These are phyloP conservation scores for Lottia scabra DNA, from an alignment of 2,888 invertebrate species.

Conservation along the genomic window DNA sequence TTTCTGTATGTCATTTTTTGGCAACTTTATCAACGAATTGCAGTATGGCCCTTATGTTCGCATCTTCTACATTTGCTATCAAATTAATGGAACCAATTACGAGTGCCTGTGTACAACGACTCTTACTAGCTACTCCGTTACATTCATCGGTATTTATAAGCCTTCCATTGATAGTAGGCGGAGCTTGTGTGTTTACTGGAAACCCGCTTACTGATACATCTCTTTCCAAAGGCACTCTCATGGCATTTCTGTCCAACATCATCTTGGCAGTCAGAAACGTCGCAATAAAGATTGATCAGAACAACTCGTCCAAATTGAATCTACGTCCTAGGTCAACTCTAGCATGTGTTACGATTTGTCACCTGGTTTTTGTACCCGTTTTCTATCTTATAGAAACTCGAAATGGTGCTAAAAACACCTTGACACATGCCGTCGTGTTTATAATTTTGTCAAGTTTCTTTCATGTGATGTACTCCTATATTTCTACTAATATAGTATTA, in stretches of 20 bases:
- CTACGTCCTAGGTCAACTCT: too few relatives aligned
- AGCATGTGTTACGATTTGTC: too few relatives aligned
- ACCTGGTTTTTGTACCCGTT: too few relatives aligned
- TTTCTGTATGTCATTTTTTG: conserved; percentile 22
- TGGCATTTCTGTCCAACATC: conserved; percentile 40
- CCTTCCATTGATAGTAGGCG: conserved; percentile 33
- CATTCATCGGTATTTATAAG: conserved; percentile 21
- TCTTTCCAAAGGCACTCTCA: conserved; percentile 25
- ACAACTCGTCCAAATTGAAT: not conserved
- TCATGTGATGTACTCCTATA: conserved; percentile 40
- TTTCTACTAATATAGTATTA: conserved; percentile 34
- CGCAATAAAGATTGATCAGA: conserved; percentile 24
- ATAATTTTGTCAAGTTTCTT: conserved; percentile 26
- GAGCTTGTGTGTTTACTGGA: conserved; percentile 33
- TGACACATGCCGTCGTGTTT: not conserved
- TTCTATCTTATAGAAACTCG: too few relatives aligned
- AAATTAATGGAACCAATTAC: conserved; percentile 44
- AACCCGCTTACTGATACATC: conserved; percentile 17
- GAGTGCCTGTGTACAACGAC: conserved; percentile 29
- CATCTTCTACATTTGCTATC: conserved; percentile 42
- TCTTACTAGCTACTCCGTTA: conserved; percentile 26
- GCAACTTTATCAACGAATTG: conserved; percentile 39
- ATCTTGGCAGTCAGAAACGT: conserved; percentile 37
- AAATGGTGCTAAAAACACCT: too few relatives aligned
- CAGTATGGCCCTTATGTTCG: conserved; percentile 36